Evolutionary conservation across 2,888 invertebrate species (phyloP), one percentile per base, ranked within the genome.

Genomic region (Cremastinae sp.): DNA sequence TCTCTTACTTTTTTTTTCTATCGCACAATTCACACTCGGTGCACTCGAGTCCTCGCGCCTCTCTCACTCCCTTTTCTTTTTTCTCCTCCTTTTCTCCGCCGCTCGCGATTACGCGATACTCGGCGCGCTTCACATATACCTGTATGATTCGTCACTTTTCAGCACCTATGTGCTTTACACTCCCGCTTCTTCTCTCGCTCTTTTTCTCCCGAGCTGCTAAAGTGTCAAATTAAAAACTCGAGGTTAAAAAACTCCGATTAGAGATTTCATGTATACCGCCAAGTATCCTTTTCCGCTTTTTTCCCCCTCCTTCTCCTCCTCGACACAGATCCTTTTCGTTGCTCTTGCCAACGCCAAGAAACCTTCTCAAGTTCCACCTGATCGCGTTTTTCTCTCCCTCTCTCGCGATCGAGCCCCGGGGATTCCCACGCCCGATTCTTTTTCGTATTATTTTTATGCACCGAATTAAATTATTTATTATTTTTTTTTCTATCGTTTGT

Each of bases 161-260:
- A 59, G 62, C 62, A 20, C 43, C 36, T 8, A 41, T 28, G 22
- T 36, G 58, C 54, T 62, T 59, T 62, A 38, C 28, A 36, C 36
- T 70, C 75, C 58, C 36, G 41, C 34, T 56, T 20, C 18, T 28
- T 10, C 56, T 14, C 18, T 10, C 76, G 79, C 59, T 53, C 54
- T 79, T 77, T n/a, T n/a, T 84, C 84, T 84, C 84, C 84, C 81
- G 74, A 78, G 82, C 80, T 79, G 78, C 80, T 82, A 80, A 82
- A 83, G 84, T 79, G 83, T 84, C 84, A 81, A 86, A 86, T 86
- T 86, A 86, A 86, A 83, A 84, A 85, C 86, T 86, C 82, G 78
- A 76, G 72, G 51, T 72, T 71, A 78, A 71, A 28, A 28, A 79
- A 78, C 78, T 77, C 54, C 84, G 84, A 85, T 85, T 84, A 84